These are phyloP conservation scores for Erebia epiphron DNA, from an alignment of 2,888 invertebrate species.

Conservation along the genomic window DNA sequence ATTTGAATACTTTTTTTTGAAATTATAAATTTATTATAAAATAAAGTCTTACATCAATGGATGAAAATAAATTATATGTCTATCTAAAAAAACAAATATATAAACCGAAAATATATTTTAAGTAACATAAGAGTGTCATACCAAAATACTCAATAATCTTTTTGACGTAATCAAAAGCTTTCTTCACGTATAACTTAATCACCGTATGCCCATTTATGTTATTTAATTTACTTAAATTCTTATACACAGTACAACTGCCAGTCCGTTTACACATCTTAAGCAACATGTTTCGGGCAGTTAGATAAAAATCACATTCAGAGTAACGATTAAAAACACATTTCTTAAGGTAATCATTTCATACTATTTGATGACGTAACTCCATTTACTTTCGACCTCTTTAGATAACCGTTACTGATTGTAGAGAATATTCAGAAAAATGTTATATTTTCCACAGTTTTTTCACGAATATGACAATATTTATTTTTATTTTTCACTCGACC, in stretches of 20 bases:
- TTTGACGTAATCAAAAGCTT: slow-evolving; percentile 50
- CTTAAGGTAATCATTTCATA: slow-evolving; percentile 20
- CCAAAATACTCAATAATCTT: slow-evolving; percentile 61
- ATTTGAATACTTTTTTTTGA: background rate
- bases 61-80: background rate
- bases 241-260: slow-evolving; percentile 43
- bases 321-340: slow-evolving; percentile 27
- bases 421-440: background rate
- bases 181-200: slow-evolving; percentile 45
- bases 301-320: slow-evolving; percentile 14
- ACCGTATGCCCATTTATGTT: slow-evolving; percentile 44
- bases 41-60: no score
- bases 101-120: no score
- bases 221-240: slow-evolving; percentile 49
- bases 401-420: background rate
- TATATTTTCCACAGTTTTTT: background rate
- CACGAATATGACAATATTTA: background rate
- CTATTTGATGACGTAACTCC: slow-evolving; percentile 10
- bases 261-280: slow-evolving; percentile 53
- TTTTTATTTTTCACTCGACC: background rate
- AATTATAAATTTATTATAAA: no score
- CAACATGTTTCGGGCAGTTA: slow-evolving; percentile 52
- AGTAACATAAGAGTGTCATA: slow-evolving; percentile 46
- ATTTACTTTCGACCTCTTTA: slow-evolving; percentile 14
- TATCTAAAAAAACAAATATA: background rate